Base-by-base conservation (phyloP, 2,113 vertebrate species). In the Saimiri boliviensis region DNA sequence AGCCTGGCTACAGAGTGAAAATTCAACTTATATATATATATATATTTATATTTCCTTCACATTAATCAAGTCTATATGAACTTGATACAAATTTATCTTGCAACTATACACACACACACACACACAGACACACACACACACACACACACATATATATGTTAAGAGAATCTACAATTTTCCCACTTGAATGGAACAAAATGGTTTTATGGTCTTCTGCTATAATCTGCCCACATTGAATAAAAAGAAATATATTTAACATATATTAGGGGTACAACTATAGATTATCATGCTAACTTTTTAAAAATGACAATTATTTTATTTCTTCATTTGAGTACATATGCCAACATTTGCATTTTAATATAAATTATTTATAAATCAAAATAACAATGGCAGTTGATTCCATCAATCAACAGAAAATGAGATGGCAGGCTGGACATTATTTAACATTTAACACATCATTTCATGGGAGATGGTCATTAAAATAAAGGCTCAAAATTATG, bases 281-380 rank as follows among this genome's bases (percentile, higher is more conserved):
- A 25, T 21, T 25, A n/a, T 82, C 49, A 89, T 60, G 40, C 20
- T 87, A 95, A 86, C 74, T 66, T 94, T 89, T 40, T 63, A 25
- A 95, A 81, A 45, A 23, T 81, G 42, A 54, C 17, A 89, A 84
- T 42, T 80, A 4, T 3, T 3, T 90, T 68, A 90, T 85, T 80
- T 87, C 32, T 91, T 6, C 21, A 95, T 40, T 91, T 89, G 66
- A 14, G 8, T 47, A 8, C 25, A 74, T 40, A 84, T 6, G 91
- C 71, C 49, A 42, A 42, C 42, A 91, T 79, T 89, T 91, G 49
- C 49, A 96, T 84, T 77, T 79, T 82, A 87, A 95, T 30, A 52
- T 77, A 89, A 91, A 68, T 56, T 93, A 2, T 84, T 93, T 93
- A 76, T 52, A 93, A 91, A 91, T 92, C n/a, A 89, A 80, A 91